Evolutionary conservation across 2,113 vertebrate species (phyloP).

Genomic region (Opisthocomus hoazin): DNA sequence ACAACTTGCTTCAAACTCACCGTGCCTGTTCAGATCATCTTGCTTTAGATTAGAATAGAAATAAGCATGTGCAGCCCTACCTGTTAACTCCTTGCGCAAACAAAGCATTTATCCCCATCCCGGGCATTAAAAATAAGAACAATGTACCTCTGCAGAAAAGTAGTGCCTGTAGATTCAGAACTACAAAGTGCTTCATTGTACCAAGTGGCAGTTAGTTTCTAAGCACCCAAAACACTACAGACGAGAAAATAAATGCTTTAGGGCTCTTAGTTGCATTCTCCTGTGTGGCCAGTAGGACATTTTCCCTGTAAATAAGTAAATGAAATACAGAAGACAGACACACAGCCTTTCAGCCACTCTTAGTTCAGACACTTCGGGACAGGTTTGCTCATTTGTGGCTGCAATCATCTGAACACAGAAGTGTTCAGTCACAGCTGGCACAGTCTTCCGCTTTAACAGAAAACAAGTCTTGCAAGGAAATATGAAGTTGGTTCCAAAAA

Average conservation of each 20-base stretch:
- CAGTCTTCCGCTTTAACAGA: neutral
- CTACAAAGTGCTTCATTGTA: neutral
- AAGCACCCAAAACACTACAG: neutral
- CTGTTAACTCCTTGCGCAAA: neutral
- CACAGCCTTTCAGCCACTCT: neutral
- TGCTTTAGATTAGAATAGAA: neutral
- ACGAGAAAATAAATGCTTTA: neutral
- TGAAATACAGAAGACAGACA: neutral
- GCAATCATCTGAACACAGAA: neutral
- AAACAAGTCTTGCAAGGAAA: neutral
- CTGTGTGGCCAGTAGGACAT: neutral
- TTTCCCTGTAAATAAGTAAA: neutral
- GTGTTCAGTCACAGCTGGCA: neutral
- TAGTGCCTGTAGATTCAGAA: neutral
- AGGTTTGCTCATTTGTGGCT: neutral
- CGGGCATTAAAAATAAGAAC: neutral
- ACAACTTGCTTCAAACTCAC: constrained; percentile 21
- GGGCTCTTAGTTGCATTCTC: neutral
- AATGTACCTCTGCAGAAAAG: neutral
- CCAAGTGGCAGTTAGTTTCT: neutral
- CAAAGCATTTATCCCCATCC: neutral
- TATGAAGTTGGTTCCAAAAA: neutral
- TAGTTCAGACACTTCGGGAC: neutral
- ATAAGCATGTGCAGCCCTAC: neutral
- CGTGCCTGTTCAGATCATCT: neutral